Base-by-base conservation (phyloP, 2,888 invertebrate species). In the Tetheella fluctuosa region DNA sequence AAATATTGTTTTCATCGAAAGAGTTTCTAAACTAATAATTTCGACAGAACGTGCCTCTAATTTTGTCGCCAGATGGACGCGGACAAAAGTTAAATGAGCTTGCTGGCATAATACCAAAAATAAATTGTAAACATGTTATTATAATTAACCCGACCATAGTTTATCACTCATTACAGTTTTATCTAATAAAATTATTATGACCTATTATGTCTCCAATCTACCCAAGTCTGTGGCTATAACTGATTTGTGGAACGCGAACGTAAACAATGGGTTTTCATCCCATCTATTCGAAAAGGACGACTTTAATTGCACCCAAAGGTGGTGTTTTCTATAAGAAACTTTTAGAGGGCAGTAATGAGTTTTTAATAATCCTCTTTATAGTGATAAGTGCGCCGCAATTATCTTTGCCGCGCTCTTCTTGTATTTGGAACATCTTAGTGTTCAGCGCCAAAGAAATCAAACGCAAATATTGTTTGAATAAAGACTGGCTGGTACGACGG, bases 71-170 rank as follows among this genome's bases (percentile, higher is more conserved):
- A 63, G 62, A 56, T 34, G 60, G 62, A 68, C 67, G 69, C 74
- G 67, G 54, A 60, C 61, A 54, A 69, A 73, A 73, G 65, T 70
- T 74, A 64, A 81, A 81, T 78, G 77, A 77, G 69, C 55, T 57
- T 48, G n/a, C 48, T 48, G 20, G 48, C 65, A 55, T 57, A 64
- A 65, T 65, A 71, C 70, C 72, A 68, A 80, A 79, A 73, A 72
- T 70, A 34, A 55, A 70, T 64, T 62, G 80, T 81, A 84, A 86
- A 85, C 84, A 85, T 77, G 80, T 82, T 84, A 64, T 80, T 82
- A 78, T 75, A 75, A 80, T 73, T 79, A 80, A 77, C 78, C 77
- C 74, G 77, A 78, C 70, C 74, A 74, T 60, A 73, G 83, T 81
- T 82, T 83, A 83, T 82, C 83, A 59, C 59, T 58, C 64, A 58